A percentile compares a stretch with the other conserved stretches of the same genome.
phyloP scores from a whole-genome alignment of 2,888 invertebrate genomes.

The Ormyrus rosae region DNA sequence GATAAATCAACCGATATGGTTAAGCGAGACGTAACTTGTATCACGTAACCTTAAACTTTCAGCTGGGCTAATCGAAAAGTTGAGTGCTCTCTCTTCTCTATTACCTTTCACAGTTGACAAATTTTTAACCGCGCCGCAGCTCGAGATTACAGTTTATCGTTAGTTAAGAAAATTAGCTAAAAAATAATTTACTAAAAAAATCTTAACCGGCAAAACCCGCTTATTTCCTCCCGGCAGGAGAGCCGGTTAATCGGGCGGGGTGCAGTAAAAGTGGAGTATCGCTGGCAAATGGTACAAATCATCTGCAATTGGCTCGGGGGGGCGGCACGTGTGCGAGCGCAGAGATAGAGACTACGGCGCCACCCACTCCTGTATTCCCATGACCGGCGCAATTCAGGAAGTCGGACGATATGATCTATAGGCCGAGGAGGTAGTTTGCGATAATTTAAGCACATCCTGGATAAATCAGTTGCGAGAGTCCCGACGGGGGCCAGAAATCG shows the following conservation, averaged over 20 bases:
- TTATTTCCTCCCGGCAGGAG: background rate
- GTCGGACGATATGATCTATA: slow-evolving; percentile 73
- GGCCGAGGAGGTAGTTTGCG: slow-evolving; percentile 61
- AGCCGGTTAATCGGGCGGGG: background rate
- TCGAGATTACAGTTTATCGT: too few relatives aligned
- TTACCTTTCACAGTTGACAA: too few relatives aligned
- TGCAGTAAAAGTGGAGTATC: slow-evolving; percentile 33
- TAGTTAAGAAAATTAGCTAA: too few relatives aligned
- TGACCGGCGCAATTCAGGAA: slow-evolving; percentile 67
- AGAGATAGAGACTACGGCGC: slow-evolving; percentile 39
- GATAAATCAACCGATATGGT: too few relatives aligned
- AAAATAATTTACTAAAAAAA: too few relatives aligned
- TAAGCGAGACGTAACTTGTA: too few relatives aligned
- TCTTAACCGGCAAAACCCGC: too few relatives aligned
- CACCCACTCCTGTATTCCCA: background rate
- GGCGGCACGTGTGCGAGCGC: slow-evolving; percentile 34
- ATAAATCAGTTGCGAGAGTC: slow-evolving; percentile 58
- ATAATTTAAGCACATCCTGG: slow-evolving; percentile 68
- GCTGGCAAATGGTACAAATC: slow-evolving; percentile 54
- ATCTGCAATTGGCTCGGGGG: slow-evolving; percentile 43
- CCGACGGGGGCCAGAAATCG: background rate
- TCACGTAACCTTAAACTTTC: too few relatives aligned
- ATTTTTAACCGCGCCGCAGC: too few relatives aligned
- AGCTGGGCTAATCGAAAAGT: too few relatives aligned
- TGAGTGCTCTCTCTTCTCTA: too few relatives aligned